phyloP scores from a whole-genome alignment of 1,140 invertebrate species.

The Drosophila nannoptera region DNA sequence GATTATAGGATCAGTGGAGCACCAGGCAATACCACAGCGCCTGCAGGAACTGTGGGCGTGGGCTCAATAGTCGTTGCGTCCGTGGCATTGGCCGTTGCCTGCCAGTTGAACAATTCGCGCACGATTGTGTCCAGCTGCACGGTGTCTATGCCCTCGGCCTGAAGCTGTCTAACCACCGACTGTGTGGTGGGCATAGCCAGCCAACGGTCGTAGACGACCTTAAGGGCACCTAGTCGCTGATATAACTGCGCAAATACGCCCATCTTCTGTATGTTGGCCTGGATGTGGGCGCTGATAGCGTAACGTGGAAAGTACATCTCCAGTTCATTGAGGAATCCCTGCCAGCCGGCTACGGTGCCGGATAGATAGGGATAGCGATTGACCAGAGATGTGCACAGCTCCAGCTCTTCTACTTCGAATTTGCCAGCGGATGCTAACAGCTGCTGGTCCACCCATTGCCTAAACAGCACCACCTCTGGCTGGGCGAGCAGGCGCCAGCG shows the following conservation, averaged over 20 bases:
- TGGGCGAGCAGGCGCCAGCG: slow-evolving; percentile 60
- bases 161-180: slow-evolving; percentile 50
- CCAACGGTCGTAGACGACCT: slow-evolving; percentile 65
- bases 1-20: slow-evolving; percentile 21
- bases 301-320: slow-evolving; percentile 60
- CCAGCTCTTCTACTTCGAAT: slow-evolving; percentile 58
- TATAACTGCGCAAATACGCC: slow-evolving; percentile 70
- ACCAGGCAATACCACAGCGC: slow-evolving; percentile 47
- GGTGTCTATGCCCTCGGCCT: slow-evolving; percentile 56
- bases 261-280: slow-evolving; percentile 53
- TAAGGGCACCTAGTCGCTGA: slow-evolving; percentile 45
- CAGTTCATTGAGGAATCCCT: slow-evolving; percentile 69
- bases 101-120: slow-evolving; percentile 64
- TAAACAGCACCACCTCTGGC: slow-evolving; percentile 62
- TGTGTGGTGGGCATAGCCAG: slow-evolving; percentile 44
- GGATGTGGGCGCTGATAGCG: slow-evolving; percentile 52
- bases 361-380: slow-evolving; percentile 69
- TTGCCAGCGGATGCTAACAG: slow-evolving; percentile 50
- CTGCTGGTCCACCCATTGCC: slow-evolving; percentile 62
- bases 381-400: slow-evolving; percentile 48
- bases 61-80: slow-evolving; percentile 12
- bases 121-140: slow-evolving; percentile 55
- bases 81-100: slow-evolving; percentile 32
- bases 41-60: slow-evolving; percentile 39
- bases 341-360: slow-evolving; percentile 62